A percentile compares a stretch with the other conserved stretches of the same genome.
Conservation (phyloP, 1,140 invertebrate genomes). For the Apis florea region DNA sequence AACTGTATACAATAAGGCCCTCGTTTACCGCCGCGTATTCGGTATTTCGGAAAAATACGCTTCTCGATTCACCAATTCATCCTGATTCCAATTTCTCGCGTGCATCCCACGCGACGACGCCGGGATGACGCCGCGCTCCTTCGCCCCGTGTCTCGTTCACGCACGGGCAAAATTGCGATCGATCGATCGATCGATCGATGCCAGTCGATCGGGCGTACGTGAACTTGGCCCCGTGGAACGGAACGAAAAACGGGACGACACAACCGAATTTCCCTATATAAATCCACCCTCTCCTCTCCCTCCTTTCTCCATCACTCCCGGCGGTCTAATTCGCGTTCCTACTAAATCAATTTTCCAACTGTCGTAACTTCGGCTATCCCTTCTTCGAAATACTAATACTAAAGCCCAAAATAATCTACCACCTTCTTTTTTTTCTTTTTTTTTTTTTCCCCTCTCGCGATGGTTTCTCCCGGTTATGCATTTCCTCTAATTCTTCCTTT, state of each 20-base stretch:
- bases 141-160: neutral
- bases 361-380: conserved; percentile 32
- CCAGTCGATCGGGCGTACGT: conserved; percentile 5
- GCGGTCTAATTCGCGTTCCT: conserved; percentile 53
- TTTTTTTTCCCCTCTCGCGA: conserved; percentile 33
- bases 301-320: neutral
- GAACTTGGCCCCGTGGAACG: neutral
- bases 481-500: neutral
- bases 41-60: conserved; percentile 26
- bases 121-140: neutral
- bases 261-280: neutral
- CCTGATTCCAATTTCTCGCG: neutral
- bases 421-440: conserved; percentile 29
- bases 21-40: conserved; percentile 68
- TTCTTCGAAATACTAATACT: conserved; percentile 75
- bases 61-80: conserved; percentile 2
- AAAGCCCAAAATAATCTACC: conserved; percentile 78
- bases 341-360: conserved; percentile 25
- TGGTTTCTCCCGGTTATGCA: neutral
- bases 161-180: neutral
- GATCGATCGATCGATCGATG: neutral
- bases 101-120: neutral
- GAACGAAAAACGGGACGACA: neutral
- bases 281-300: too few species aligned
- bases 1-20: conserved; percentile 80